Evolutionary conservation across 2,888 invertebrate species (phyloP), one percentile per base, ranked within the genome.

Genomic region (Octonoba sinensis): DNA sequence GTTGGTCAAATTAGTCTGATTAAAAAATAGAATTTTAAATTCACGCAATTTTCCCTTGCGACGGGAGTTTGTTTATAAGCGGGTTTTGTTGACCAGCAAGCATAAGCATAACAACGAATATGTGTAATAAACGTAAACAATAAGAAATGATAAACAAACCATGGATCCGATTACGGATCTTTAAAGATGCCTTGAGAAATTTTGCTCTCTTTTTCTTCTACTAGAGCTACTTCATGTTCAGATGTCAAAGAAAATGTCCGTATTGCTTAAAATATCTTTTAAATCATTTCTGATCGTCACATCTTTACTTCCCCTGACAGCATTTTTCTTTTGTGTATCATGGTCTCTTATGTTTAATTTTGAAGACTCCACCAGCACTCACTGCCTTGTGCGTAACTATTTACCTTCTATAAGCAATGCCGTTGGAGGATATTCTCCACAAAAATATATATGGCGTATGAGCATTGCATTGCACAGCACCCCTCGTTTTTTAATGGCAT

Each of bases 391-490:
- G 59, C 92, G 92, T 86, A 97, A 96, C 89, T 91, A 95, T 87
- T 91, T 98, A 85, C 97, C 97, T 47, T 97, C 97, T 16, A 94
- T 98, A 87, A 97, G 97, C 51, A 95, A 97, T 12, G 95, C 97
- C 16, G 96, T 97, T 87, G 97, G 97, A 60, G 94, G 93, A 87
- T 96, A 94, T 89, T 92, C 93, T 83, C 96, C 97, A 0, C 97
- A 98, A 88, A 92, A 92, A 86, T 92, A 94, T 85, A 91, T 98
- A 73, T 98, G 97, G 97, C 93, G 94, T 87, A 88, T 91, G 65
- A 93, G 95, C 16, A 95, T 98, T 85, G 93, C 93, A 56, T 86
- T 93, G 46, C 96, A 97, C 89, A 92, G 95, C 6, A 90, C 94
- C 8, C 93, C 96, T 59, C 91, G 99, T 86, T 92, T 95, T 87